phyloP scores from a whole-genome alignment of 2,888 invertebrate genomes.

The Oscheius sp. region DNA sequence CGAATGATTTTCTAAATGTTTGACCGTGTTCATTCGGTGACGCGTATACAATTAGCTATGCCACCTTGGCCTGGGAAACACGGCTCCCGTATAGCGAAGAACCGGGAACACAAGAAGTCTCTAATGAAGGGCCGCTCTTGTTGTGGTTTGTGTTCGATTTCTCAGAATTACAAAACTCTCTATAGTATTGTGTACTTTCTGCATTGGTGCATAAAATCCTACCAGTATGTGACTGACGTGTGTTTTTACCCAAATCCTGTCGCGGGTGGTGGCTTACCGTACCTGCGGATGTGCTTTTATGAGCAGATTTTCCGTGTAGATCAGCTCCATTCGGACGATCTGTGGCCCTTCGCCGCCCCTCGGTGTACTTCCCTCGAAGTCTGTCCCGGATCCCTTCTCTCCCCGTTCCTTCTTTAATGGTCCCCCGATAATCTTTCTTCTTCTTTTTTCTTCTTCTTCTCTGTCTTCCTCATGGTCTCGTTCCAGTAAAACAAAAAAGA shows the following conservation, averaged over 20 bases:
- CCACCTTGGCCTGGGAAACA: slow-evolving; percentile 1
- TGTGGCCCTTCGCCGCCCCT: slow-evolving; percentile 16
- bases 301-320: slow-evolving; percentile 20
- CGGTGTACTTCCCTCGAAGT: neutral
- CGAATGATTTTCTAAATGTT: slow-evolving; percentile 2
- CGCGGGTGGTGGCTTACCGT: slow-evolving; percentile 35
- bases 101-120: neutral
- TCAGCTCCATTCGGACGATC: slow-evolving; percentile 21
- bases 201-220: too few relatives aligned
- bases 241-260: slow-evolving; percentile 28
- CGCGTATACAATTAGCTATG: slow-evolving; percentile 7
- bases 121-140: too few relatives aligned
- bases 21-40: neutral
- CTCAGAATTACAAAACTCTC: neutral
- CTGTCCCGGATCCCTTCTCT: neutral
- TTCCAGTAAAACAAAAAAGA: slow-evolving; percentile 9
- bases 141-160: too few relatives aligned
- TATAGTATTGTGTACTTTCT: slow-evolving; percentile 3
- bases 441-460: slow-evolving; percentile 11
- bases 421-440: slow-evolving; percentile 19
- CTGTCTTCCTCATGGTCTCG: slow-evolving; percentile 2
- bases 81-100: neutral
- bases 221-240: slow-evolving; percentile 9
- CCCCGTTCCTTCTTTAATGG: slow-evolving; percentile 24
- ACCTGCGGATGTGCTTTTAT: slow-evolving; percentile 31